Conservation (phyloP, 2,888 invertebrate genomes). For the Parascotia fuliginaria region DNA sequence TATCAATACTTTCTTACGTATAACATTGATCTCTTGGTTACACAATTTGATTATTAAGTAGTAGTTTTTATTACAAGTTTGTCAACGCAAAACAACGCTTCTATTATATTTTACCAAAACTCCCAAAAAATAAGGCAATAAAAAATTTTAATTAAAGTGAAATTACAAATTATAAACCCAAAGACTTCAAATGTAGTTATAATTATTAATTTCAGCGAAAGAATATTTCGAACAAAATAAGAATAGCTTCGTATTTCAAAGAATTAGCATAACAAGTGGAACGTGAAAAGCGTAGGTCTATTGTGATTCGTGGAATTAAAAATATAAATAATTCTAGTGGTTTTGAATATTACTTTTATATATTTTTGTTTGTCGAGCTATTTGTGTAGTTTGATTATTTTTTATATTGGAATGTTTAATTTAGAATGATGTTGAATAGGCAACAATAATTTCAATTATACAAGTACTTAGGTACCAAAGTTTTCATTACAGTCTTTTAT, state of each 20-base stretch:
- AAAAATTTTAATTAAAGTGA: not conserved
- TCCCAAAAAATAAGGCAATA: not conserved
- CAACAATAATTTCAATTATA: too few species aligned
- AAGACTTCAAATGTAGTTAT: not conserved
- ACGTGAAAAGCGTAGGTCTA: not conserved
- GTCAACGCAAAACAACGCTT: too few species aligned
- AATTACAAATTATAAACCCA: not conserved
- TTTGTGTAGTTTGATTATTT: too few species aligned
- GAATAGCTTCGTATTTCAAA: not conserved
- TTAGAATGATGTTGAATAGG: too few species aligned
- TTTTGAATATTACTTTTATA: not conserved
- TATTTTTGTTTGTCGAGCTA: not conserved
- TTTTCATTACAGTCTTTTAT: too few species aligned
- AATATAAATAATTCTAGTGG: not conserved
- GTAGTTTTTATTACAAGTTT: too few species aligned
- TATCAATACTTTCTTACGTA: too few species aligned
- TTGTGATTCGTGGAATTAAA: not conserved
- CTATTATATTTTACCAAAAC: too few species aligned
- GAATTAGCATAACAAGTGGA: slow-evolving; percentile 1
- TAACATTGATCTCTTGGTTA: too few species aligned
- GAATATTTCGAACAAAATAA: not conserved
- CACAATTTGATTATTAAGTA: too few species aligned
- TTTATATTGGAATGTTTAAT: too few species aligned
- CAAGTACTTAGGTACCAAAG: too few species aligned
- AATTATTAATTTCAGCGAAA: not conserved